Base-by-base conservation (phyloP, 1,140 invertebrate genomes). In the Trypoxylus dichotomus region DNA sequence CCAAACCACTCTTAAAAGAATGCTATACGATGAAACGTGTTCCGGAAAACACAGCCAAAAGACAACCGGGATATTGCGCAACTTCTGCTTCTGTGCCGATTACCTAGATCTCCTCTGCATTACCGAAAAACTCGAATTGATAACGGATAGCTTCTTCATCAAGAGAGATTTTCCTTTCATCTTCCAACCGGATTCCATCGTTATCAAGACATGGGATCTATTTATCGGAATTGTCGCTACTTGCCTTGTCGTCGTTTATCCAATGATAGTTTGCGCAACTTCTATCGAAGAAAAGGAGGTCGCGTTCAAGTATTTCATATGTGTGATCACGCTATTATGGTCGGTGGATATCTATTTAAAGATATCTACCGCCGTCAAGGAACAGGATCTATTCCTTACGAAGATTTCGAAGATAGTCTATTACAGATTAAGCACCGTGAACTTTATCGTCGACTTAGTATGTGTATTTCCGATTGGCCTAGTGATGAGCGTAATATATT, bases 341-440 rank as follows among this genome's bases (percentile, higher is more conserved):
- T n/a, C 13, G 15, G 11, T 81, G 13, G 80, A 81, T 29, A 78
- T 79, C 43, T 81, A 81, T 42, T 42, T 79, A 15, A 75, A 78
- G 43, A 27, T 79, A 11, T 78, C 77, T 0, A 81, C 80, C 1
- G 80, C 80, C 6, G 73, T 79, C 3, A 81, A 75, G 42, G 78
- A 78, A 2, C 74, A 29, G 15, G 43, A 76, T 11, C 78, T 42
- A 21, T 75, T 72, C n/a, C 27, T 76, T 24, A 63, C 75, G 10
- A 74, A 42, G 3, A 42, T 78, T 41, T 76, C 54, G 5, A 21
- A 68, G 0, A 81, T 81, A 19, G 13, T 78, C 13, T 71, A 77
- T 19, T 74, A 74, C 29, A 58, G 74, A n/a, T 2, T 79, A 1
- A 37, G 75, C 3, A 77, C 74, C 15, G 3, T 72, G 13, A 37